Percentiles rank a stretch among this genome's conserved stretches.
Evolutionary conservation across 2,888 invertebrate species (phyloP).

Genomic region (Amblyjoppa fuscipennis): DNA sequence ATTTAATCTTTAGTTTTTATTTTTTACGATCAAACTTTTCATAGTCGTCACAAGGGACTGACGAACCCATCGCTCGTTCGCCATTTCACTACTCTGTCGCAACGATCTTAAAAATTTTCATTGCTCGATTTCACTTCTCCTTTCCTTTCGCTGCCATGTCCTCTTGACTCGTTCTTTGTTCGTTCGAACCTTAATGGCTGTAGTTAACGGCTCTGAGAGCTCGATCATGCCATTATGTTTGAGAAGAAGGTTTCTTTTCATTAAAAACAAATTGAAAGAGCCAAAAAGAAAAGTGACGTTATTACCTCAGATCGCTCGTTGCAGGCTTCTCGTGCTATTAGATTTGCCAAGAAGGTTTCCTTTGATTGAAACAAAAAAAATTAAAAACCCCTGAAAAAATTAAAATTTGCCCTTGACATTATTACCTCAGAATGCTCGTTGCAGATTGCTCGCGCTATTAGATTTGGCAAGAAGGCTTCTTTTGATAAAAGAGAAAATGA

Average conservation of each 20-base stretch:
- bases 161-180: constrained; percentile 1
- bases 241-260: no score
- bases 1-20: neutral
- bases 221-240: neutral
- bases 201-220: constrained; percentile 12
- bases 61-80: constrained; percentile 4
- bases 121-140: neutral
- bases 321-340: neutral
- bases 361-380: neutral
- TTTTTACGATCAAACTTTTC: neutral
- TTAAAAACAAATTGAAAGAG: no score
- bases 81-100: neutral
- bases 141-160: neutral
- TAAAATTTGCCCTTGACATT: no score
- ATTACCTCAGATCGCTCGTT: neutral
- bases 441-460: neutral
- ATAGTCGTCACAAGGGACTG: constrained; percentile 10
- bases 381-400: neutral
- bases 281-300: no score
- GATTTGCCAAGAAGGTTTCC: neutral
- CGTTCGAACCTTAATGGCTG: constrained; percentile 14
- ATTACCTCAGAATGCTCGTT: no score
- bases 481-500: neutral
- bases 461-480: neutral
- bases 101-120: constrained; percentile 24